Evolutionary conservation across 2,888 invertebrate genomes (phyloP).

Genomic region (Apodemia hepburni): DNA sequence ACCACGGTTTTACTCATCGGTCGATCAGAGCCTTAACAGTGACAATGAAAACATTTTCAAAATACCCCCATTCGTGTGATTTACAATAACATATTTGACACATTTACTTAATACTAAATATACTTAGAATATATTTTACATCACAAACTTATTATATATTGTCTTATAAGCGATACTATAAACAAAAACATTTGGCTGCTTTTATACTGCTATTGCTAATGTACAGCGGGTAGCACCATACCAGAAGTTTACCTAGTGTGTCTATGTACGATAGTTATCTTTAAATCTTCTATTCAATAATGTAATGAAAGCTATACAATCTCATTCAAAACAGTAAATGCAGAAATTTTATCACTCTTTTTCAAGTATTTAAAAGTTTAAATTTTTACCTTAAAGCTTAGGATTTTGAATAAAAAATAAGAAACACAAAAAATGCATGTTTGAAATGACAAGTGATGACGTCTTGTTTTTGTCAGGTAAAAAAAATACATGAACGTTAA

Average conservation of each 20-base stretch:
- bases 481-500: too few relatives aligned
- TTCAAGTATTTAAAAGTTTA: too few relatives aligned
- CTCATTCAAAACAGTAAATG: not conserved
- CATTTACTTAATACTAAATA: not conserved
- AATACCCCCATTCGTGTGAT: not conserved
- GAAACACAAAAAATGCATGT: too few relatives aligned
- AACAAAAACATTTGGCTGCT: not conserved
- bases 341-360: too few relatives aligned
- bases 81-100: constrained; percentile 4
- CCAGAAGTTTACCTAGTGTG: not conserved
- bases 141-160: not conserved
- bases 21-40: too few relatives aligned
- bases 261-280: not conserved
- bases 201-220: not conserved
- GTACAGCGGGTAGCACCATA: not conserved
- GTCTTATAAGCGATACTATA: not conserved
- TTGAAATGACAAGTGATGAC: too few relatives aligned
- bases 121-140: not conserved
- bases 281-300: not conserved
- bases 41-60: too few relatives aligned
- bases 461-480: too few relatives aligned
- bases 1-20: too few relatives aligned
- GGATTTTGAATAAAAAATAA: too few relatives aligned
- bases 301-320: not conserved
- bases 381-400: too few relatives aligned